phyloP scores from a whole-genome alignment of 2,797 vertebrate species.

The Graptemys geographica region DNA sequence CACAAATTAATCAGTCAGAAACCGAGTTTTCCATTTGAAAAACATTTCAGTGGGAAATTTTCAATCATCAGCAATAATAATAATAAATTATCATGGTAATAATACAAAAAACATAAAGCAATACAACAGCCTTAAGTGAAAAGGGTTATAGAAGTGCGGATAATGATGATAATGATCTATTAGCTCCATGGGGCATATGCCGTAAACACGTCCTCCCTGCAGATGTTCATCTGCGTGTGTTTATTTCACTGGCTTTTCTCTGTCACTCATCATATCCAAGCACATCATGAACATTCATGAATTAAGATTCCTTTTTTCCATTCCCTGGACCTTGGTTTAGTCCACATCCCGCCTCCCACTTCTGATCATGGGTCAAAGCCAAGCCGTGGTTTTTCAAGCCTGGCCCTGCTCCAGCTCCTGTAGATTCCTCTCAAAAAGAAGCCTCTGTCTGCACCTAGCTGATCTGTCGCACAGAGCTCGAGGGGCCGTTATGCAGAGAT shows the following conservation, averaged over 20 bases:
- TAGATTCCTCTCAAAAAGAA: background rate
- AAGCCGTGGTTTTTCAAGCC: background rate
- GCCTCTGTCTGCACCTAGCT: background rate
- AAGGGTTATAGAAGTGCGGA: background rate
- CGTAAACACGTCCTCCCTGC: background rate
- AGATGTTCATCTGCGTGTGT: background rate
- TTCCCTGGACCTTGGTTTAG: background rate
- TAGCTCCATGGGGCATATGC: background rate
- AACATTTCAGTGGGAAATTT: background rate
- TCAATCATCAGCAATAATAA: background rate
- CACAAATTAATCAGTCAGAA: background rate
- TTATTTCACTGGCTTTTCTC: background rate
- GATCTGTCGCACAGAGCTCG: background rate
- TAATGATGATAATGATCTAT: background rate
- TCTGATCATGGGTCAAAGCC: background rate
- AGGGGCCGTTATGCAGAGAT: background rate
- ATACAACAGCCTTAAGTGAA: background rate
- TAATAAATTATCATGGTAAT: background rate
- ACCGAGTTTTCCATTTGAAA: background rate
- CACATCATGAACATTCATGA: background rate
- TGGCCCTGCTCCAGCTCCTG: background rate
- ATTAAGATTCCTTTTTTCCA: background rate
- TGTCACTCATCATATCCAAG: background rate
- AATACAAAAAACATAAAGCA: background rate
- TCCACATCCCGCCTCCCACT: background rate